phyloP scores from a whole-genome alignment of 2,113 vertebrate species.

The Myrmecophaga tridactyla region DNA sequence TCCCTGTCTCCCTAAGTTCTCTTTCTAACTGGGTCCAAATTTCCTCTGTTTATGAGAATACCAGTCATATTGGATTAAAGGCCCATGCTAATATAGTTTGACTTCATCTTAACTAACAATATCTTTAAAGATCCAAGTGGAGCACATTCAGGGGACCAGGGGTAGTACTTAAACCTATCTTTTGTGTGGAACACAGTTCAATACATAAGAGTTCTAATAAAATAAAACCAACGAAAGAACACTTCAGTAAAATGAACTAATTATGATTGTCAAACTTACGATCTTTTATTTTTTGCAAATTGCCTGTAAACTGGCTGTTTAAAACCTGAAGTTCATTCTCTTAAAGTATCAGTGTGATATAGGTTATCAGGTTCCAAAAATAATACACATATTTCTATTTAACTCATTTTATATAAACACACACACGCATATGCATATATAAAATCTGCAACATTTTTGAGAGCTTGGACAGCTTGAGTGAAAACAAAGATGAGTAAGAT shows the following conservation, averaged over 20 bases:
- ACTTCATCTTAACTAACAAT: no score
- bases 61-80: no score
- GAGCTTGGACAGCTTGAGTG: not conserved
- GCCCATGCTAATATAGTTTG: no score
- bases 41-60: no score
- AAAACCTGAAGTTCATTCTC: not conserved
- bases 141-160: no score
- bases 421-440: no score
- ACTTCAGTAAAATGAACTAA: not conserved
- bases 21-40: no score
- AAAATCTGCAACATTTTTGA: not conserved
- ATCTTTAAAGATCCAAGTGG: no score
- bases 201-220: no score
- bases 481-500: not conserved
- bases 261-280: not conserved
- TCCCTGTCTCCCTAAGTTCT: no score
- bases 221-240: not conserved
- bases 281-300: not conserved
- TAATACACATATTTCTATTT: not conserved
- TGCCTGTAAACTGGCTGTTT: not conserved
- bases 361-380: not conserved
- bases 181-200: no score
- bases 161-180: no score
- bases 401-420: not conserved
- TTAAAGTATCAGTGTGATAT: not conserved